Percentiles rank a stretch among this genome's conserved stretches.
Conservation (phyloP, 2,113 vertebrate genomes). For the Callipepla squamata region DNA sequence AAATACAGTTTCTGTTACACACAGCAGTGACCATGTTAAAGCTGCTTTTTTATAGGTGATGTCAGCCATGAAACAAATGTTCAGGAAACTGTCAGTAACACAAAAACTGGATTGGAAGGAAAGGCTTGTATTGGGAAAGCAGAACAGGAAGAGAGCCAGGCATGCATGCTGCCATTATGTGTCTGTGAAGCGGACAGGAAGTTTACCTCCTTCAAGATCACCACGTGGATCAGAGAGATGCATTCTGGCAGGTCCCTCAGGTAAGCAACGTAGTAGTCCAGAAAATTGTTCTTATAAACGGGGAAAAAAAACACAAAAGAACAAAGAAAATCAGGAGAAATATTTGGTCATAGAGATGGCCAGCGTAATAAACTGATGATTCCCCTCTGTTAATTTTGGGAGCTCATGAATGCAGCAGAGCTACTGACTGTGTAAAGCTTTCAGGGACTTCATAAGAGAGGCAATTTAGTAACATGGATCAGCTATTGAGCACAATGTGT, state of each 20-base stretch:
- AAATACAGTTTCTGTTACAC: background rate
- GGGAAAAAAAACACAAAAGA: background rate
- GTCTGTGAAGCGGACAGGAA: background rate
- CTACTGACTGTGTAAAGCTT: background rate
- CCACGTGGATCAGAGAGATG: slow-evolving; percentile 87
- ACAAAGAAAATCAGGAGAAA: background rate
- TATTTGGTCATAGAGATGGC: background rate
- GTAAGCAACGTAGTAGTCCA: slow-evolving; percentile 95
- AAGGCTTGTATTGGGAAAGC: background rate
- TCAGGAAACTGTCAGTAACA: background rate
- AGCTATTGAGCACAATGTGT: background rate
- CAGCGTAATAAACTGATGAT: background rate
- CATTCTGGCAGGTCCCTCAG: slow-evolving; percentile 95
- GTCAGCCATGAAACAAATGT: rapidly evolving
- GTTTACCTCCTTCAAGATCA: slow-evolving; percentile 83
- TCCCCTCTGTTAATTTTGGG: background rate
- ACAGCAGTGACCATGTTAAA: background rate
- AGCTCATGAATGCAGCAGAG: background rate
- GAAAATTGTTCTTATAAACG: slow-evolving; percentile 89
- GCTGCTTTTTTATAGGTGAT: background rate
- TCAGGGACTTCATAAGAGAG: background rate
- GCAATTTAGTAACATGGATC: background rate
- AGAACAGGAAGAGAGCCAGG: background rate
- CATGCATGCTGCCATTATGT: background rate
- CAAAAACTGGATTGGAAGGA: background rate